Evolutionary conservation across 2,113 vertebrate species (phyloP).

Genomic region (Leptobrachium ailaonicum): DNA sequence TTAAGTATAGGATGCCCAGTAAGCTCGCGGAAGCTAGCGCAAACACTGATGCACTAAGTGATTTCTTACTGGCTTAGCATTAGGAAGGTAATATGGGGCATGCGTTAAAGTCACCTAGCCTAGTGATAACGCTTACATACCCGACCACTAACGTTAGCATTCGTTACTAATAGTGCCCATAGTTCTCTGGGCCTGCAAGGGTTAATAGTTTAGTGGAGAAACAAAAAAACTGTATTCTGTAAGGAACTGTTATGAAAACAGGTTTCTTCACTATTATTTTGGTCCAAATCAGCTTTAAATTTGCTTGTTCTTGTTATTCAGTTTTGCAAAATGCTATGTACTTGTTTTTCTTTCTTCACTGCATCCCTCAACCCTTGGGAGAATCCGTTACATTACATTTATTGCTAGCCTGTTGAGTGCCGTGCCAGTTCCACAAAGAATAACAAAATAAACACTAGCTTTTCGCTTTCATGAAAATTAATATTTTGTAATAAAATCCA

Average conservation of each 20-base stretch:
- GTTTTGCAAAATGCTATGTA: conserved; percentile 2
- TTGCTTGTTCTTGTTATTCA: neutral
- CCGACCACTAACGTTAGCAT: no score
- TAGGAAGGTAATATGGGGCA: no score
- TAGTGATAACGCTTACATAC: no score
- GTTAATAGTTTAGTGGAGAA: conserved; percentile 43
- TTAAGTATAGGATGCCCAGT: no score
- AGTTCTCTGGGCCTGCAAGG: neutral
- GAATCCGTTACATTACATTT: neutral
- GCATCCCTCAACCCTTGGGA: conserved; percentile 7
- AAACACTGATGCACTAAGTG: no score
- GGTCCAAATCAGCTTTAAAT: conserved; percentile 1
- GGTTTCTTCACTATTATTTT: conserved; percentile 2
- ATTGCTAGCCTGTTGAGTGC: neutral
- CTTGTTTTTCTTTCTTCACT: conserved; percentile 1
- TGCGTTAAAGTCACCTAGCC: no score
- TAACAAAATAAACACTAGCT: conserved; percentile 9
- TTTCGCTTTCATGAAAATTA: conserved; percentile 15
- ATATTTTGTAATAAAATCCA: neutral
- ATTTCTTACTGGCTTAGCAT: no score
- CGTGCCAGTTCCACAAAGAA: conserved; percentile 2
- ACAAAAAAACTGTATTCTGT: neutral
- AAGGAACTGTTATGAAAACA: conserved; percentile 16
- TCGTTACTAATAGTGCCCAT: no score
- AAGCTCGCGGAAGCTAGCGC: no score